A percentile compares a stretch with the other conserved stretches of the same genome.
Conservation (phyloP, 2,888 invertebrate genomes). For the Agrilus biguttatus region DNA sequence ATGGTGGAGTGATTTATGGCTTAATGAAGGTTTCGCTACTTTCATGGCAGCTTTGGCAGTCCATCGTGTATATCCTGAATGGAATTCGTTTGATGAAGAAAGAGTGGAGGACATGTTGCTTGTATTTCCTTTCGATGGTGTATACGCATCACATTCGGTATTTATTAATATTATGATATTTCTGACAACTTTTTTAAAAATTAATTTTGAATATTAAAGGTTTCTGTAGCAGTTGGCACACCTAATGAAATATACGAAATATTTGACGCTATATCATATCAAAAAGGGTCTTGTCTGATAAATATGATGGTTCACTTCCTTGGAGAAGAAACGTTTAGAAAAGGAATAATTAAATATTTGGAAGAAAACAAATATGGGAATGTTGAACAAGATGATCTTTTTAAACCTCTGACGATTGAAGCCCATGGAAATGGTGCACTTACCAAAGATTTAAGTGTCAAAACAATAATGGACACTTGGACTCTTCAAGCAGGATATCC, state of each 20-base stretch:
- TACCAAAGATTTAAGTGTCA: slow-evolving; percentile 44
- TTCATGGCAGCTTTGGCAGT: slow-evolving; percentile 48
- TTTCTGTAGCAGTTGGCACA: slow-evolving; percentile 55
- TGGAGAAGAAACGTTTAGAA: slow-evolving; percentile 58
- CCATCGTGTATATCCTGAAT: slow-evolving; percentile 46
- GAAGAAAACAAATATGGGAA: slow-evolving; percentile 49
- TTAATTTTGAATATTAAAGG: slow-evolving; percentile 27
- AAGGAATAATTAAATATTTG: slow-evolving; percentile 53
- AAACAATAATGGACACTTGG: slow-evolving; percentile 75
- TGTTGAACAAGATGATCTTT: slow-evolving; percentile 74
- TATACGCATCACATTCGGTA: slow-evolving; percentile 68
- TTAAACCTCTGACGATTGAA: slow-evolving; percentile 53
- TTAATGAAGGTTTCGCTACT: slow-evolving; percentile 66
- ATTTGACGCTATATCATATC: slow-evolving; percentile 76
- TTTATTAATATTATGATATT: too few species aligned
- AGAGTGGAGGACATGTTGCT: slow-evolving; percentile 40
- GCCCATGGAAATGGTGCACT: slow-evolving; percentile 37
- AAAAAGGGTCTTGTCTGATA: slow-evolving; percentile 82
- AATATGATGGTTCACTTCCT: slow-evolving; percentile 85
- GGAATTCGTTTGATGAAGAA: slow-evolving; percentile 45
- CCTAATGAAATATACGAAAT: slow-evolving; percentile 69
- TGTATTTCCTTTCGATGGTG: slow-evolving; percentile 54
- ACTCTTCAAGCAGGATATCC: slow-evolving; percentile 77
- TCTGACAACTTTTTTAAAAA: too few species aligned
- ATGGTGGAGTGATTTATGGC: slow-evolving; percentile 72